These are phyloP conservation scores for Seira sanloemensis DNA, from an alignment of 2,888 invertebrate species.

Conservation along the genomic window DNA sequence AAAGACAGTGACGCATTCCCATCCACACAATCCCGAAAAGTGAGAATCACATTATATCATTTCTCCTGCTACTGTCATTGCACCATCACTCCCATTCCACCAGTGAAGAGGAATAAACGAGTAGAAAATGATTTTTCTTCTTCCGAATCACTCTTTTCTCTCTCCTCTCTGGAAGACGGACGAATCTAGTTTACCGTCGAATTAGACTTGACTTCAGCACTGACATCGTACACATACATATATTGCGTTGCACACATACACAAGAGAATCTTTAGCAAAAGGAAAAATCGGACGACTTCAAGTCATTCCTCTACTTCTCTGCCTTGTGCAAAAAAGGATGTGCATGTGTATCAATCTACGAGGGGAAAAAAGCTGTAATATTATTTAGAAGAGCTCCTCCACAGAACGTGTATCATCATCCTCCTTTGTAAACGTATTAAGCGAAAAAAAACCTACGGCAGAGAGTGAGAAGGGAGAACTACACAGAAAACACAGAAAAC, in stretches of 20 bases:
- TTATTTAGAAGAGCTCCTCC: no score
- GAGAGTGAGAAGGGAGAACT: background rate
- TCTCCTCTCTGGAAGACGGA: no score
- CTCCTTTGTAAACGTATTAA: background rate
- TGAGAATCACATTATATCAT: background rate
- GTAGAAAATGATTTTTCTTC: background rate
- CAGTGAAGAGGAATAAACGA: background rate
- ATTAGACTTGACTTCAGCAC: no score
- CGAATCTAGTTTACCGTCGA: no score
- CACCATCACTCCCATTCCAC: background rate
- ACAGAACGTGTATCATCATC: background rate
- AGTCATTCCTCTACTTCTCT: slow-evolving; percentile 41
- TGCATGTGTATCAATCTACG: background rate
- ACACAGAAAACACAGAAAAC: background rate
- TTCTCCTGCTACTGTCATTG: background rate
- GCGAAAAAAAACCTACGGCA: background rate
- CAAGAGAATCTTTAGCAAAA: background rate
- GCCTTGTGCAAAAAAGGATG: slow-evolving; percentile 52
- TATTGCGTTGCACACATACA: background rate
- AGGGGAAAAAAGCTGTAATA: no score
- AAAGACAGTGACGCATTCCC: slow-evolving; percentile 4
- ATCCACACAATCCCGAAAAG: background rate
- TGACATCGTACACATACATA: background rate
- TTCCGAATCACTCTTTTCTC: background rate
- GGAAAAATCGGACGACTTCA: slow-evolving; percentile 19